phyloP scores from a whole-genome alignment of 2,888 invertebrate species.

The Philhelius pedissequus region DNA sequence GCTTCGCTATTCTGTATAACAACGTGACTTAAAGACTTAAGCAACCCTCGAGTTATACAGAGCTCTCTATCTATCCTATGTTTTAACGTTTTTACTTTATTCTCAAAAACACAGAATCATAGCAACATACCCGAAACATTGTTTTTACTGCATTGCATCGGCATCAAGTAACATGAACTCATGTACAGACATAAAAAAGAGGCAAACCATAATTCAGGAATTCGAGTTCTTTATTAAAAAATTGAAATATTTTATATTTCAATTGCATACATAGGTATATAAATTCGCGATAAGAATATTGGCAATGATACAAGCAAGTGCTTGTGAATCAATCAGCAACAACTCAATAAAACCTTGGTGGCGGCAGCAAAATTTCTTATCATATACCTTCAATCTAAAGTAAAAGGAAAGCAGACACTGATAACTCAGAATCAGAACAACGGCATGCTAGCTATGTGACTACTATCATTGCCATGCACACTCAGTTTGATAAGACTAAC shows the following conservation, averaged over 20 bases:
- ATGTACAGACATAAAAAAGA: background rate
- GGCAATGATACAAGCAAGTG: conserved; percentile 40
- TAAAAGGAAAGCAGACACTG: background rate
- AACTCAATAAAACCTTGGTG: background rate
- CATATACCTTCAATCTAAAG: conserved; percentile 24
- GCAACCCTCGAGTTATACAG: background rate
- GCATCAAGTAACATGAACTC: background rate
- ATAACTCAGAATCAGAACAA: conserved; percentile 23
- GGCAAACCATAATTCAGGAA: background rate
- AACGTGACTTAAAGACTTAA: background rate
- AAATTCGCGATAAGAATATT: conserved; percentile 43
- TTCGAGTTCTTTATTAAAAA: background rate
- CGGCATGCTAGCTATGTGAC: too few relatives aligned
- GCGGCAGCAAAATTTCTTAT: conserved; percentile 35
- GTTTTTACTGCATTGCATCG: background rate
- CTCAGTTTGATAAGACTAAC: conserved; percentile 17
- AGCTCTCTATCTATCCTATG: background rate
- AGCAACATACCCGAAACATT: background rate
- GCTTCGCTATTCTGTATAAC: background rate
- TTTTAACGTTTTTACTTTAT: background rate
- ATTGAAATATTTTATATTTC: background rate
- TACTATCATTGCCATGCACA: conserved; percentile 40
- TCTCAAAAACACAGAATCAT: background rate
- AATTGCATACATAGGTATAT: background rate
- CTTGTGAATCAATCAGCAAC: conserved; percentile 1